These are phyloP conservation scores for Troilus luridus DNA, from an alignment of 2,888 invertebrate genomes.

Conservation along the genomic window DNA sequence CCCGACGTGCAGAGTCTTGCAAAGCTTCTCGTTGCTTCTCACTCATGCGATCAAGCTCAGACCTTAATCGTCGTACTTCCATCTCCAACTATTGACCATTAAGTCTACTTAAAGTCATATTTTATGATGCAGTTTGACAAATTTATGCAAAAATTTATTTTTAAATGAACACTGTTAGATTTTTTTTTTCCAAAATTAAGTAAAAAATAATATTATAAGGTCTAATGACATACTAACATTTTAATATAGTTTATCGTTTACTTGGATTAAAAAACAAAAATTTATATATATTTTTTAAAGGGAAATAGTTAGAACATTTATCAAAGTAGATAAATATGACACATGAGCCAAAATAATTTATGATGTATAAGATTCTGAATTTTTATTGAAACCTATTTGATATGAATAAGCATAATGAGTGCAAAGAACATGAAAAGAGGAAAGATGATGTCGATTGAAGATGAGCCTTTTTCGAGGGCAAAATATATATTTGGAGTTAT, in stretches of 20 bases:
- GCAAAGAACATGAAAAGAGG: background rate
- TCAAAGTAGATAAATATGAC: background rate
- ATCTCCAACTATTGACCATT: conserved; percentile 75
- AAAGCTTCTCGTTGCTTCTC: conserved; percentile 82
- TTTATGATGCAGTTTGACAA: background rate
- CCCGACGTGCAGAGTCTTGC: conserved; percentile 76
- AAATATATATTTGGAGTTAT: no score
- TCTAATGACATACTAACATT: background rate
- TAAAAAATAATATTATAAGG: background rate
- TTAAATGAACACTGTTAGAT: background rate
- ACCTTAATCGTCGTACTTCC: conserved; percentile 81
- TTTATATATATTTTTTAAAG: background rate
- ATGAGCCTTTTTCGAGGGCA: background rate
- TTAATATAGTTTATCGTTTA: background rate
- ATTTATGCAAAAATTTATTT: background rate
- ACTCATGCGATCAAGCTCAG: conserved; percentile 84
- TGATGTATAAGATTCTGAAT: background rate
- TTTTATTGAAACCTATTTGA: background rate
- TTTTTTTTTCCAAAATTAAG: background rate
- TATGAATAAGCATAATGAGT: background rate
- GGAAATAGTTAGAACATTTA: background rate
- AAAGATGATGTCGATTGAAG: background rate
- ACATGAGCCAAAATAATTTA: background rate
- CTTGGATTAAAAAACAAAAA: background rate
- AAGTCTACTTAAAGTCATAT: background rate